phyloP scores from a whole-genome alignment of 2,113 vertebrate species.

The Meriones unguiculatus region DNA sequence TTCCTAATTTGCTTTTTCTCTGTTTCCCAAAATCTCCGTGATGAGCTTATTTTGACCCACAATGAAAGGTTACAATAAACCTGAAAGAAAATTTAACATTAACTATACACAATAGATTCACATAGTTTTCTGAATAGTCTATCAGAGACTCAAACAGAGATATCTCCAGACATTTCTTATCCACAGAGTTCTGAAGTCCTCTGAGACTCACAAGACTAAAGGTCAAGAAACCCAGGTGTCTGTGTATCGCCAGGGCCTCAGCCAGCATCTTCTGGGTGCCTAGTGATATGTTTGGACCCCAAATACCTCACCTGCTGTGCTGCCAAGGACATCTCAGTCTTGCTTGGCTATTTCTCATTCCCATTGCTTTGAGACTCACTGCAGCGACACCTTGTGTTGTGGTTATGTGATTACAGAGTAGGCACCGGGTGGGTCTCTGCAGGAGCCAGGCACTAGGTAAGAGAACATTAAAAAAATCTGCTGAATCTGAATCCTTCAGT shows the following conservation, averaged over 20 bases:
- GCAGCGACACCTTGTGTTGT: too few relatives aligned
- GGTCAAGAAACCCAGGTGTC: not conserved
- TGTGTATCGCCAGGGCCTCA: not conserved
- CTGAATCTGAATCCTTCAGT: not conserved
- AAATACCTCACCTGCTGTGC: too few relatives aligned
- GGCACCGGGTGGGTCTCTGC: not conserved
- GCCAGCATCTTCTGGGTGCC: not conserved
- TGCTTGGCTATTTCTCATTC: too few relatives aligned
- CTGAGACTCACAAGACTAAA: not conserved
- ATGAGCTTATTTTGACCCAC: conserved; percentile 7
- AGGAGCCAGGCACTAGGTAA: not conserved
- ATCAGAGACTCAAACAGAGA: not conserved
- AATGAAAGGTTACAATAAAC: not conserved
- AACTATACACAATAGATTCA: not conserved
- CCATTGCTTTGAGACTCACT: not conserved
- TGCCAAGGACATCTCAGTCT: not conserved
- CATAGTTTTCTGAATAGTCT: not conserved
- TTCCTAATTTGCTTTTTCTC: not conserved
- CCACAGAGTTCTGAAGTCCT: not conserved
- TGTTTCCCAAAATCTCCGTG: not conserved
- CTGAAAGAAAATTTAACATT: conserved; percentile 29
- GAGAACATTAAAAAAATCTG: not conserved
- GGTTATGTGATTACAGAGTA: not conserved
- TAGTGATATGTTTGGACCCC: not conserved
- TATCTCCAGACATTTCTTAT: not conserved